A percentile compares a stretch with the other conserved stretches of the same genome.
These are phyloP conservation scores for Pagrus major DNA, from an alignment of 2,113 vertebrate species.

Conservation along the genomic window DNA sequence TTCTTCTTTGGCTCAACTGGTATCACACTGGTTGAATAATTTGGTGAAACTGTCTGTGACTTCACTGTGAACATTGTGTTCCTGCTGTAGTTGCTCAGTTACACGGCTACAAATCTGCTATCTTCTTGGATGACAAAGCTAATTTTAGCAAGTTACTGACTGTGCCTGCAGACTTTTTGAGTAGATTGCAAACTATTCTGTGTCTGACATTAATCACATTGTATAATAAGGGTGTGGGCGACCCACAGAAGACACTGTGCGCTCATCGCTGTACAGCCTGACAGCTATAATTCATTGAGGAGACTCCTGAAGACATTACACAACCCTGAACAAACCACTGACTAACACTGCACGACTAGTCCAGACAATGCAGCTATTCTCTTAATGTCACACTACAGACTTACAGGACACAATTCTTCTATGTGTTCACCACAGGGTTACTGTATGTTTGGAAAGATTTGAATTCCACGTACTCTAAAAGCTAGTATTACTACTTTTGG, in stretches of 20 bases:
- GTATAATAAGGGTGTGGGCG: background rate
- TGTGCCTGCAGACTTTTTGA: background rate
- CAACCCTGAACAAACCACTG: background rate
- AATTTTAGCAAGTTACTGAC: background rate
- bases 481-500: no score
- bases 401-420: background rate
- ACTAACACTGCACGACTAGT: background rate
- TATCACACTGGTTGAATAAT: background rate
- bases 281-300: background rate
- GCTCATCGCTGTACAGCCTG: background rate
- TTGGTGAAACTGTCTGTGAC: background rate
- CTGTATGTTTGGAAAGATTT: no score
- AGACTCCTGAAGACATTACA: background rate
- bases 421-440: no score
- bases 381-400: background rate
- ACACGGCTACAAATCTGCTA: background rate
- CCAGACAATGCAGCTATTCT: background rate
- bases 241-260: constrained; percentile 6
- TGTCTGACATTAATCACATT: background rate
- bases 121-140: background rate
- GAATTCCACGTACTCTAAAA: no score
- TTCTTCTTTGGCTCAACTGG: background rate
- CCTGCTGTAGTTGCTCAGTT: background rate
- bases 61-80: background rate
- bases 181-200: background rate